Base-by-base conservation (phyloP, 2,888 invertebrate genomes). In the Seira ritae region DNA sequence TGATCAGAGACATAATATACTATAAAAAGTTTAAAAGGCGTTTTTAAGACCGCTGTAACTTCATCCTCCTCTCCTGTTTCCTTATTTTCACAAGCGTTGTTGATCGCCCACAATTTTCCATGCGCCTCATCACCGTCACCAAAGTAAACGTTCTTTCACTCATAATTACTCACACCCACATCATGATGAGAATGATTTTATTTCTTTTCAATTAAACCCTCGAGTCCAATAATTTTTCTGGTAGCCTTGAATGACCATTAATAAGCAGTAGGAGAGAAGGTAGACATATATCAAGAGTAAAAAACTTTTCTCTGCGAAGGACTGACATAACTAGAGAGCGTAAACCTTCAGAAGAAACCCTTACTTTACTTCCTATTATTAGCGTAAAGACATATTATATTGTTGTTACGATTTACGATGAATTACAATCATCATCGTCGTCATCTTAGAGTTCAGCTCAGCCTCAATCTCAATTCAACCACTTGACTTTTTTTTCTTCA, bases 401-500 rank as follows among this genome's bases (percentile, higher is more conserved):
- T 42, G 42, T n/a, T n/a, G n/a, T n/a, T n/a, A n/a, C n/a, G n/a
- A n/a, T n/a, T 42, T 42, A 42, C 46, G 31, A 69, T 72, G 65
- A 67, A 80, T 79, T 79, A 72, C 68, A 66, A 73, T 80, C 60
- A 73, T 80, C 73, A 73, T 73, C 79, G 70, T 46, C 71, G 65
- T 23, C 67, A 10, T 31, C 62, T 60, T 60, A n/a, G n/a, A n/a
- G n/a, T n/a, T 6, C 62, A 17, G 2, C 66, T 80, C 79, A 71
- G 42, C 68, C 55, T 80, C 72, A 72, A 73, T 70, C 55, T 75
- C 75, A 75, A 80, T 73, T 70, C 81, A 81, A 81, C 81, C 81
- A 81, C 81, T 81, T 81, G 76, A 81, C 81, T 81, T 81, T 69
- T 81, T 81, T 80, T n/a, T n/a, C n/a, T n/a, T n/a, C n/a, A 80